Conservation (phyloP, 2,797 vertebrate genomes). For the Eutrigla gurnardus region DNA sequence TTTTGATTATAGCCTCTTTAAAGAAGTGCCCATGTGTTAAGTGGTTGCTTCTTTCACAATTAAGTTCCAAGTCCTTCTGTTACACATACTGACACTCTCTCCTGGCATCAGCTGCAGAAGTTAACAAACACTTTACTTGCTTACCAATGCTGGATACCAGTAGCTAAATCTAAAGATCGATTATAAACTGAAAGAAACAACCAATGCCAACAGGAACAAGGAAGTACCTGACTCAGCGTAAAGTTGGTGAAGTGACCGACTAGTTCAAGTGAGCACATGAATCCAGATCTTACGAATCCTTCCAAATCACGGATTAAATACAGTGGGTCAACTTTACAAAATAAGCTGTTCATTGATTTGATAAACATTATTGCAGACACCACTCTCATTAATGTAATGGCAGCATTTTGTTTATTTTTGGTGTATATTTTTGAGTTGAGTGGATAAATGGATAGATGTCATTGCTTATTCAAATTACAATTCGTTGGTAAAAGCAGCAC, state of each 20-base stretch:
- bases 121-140: constrained; percentile 32
- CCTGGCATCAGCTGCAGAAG: not conserved
- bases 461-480: constrained; percentile 24
- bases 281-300: not conserved
- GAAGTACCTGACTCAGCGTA: not conserved
- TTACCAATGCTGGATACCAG: constrained; percentile 32
- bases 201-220: constrained; percentile 5
- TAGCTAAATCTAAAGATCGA: constrained; percentile 24
- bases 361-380: not conserved
- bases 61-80: not conserved
- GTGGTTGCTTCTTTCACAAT: not conserved
- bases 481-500: constrained; percentile 22
- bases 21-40: not conserved
- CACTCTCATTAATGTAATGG: constrained; percentile 4
- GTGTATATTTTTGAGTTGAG: constrained; percentile 18
- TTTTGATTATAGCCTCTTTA: not conserved
- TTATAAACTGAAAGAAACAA: constrained; percentile 9
- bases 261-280: not conserved
- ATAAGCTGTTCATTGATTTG: not conserved
- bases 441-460: constrained; percentile 19
- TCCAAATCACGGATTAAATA: not conserved
- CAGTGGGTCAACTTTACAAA: not conserved
- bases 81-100: not conserved
- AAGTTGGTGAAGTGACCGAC: constrained; percentile 4
- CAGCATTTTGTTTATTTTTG: not conserved